Conservation (phyloP, 2,113 vertebrate genomes). For the Pedetes capensis region DNA sequence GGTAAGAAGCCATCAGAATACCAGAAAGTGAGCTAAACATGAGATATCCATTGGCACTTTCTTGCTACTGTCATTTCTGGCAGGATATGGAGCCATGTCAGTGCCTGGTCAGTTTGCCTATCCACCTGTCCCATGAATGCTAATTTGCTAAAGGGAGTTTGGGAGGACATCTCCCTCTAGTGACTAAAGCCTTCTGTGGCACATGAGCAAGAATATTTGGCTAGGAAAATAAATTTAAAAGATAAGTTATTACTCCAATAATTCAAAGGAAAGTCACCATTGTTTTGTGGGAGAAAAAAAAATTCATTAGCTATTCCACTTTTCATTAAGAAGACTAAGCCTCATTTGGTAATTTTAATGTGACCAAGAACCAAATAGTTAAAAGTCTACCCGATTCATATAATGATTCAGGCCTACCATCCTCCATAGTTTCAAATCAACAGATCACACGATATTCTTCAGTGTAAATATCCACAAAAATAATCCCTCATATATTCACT, state of each 20-base stretch:
- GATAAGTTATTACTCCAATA: neutral
- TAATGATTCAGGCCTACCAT: neutral
- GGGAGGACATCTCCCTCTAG: slow-evolving; percentile 69
- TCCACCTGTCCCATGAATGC: neutral
- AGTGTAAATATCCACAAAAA: neutral
- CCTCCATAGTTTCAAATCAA: neutral
- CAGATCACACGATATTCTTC: neutral
- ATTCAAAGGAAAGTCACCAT: neutral
- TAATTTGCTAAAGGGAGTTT: neutral
- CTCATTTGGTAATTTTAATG: neutral
- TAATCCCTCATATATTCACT: neutral
- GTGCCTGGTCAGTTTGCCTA: neutral
- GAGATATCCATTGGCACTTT: slow-evolving; percentile 20
- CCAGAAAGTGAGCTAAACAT: slow-evolving; percentile 4
- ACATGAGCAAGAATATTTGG: slow-evolving; percentile 10
- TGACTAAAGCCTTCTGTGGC: slow-evolving; percentile 25
- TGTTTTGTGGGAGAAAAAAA: neutral
- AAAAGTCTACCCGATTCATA: neutral
- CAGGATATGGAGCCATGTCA: slow-evolving; percentile 1
- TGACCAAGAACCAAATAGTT: neutral
- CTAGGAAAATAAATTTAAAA: neutral
- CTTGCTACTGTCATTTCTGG: slow-evolving; percentile 14
- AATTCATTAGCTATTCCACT: neutral
- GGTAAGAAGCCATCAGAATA: slow-evolving; percentile 46
- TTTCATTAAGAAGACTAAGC: neutral